Percentiles rank a stretch among this genome's conserved stretches.
phyloP scores from a whole-genome alignment of 2,888 invertebrate species.

The Ectobius pallidus region DNA sequence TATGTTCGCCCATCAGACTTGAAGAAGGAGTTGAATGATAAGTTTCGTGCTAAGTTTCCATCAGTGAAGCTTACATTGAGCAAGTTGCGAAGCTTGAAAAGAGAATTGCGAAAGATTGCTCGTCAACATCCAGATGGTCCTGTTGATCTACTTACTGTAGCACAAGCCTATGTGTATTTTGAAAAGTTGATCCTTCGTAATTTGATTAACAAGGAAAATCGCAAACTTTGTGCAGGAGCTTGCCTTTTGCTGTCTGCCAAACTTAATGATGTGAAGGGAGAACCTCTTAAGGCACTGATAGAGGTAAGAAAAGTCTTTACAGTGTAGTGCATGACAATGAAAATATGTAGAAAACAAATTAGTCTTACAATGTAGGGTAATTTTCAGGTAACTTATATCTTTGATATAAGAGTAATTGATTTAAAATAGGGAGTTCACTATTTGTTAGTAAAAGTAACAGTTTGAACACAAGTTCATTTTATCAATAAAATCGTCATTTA shows the following conservation, averaged over 20 bases:
- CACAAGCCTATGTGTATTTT: constrained; percentile 98
- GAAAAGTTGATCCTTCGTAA: constrained; percentile 93
- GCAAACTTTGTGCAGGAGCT: constrained; percentile 95
- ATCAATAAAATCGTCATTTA: too few relatives aligned
- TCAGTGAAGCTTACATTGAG: constrained; percentile 92
- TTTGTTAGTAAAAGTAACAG: too few relatives aligned
- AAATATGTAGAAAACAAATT: neutral
- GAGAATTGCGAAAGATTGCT: constrained; percentile 93
- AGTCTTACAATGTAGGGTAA: neutral
- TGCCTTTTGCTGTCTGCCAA: constrained; percentile 94
- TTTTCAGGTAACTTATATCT: too few relatives aligned
- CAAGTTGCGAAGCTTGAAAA: constrained; percentile 93
- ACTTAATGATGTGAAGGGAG: constrained; percentile 95
- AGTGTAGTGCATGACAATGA: neutral
- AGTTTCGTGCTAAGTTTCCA: constrained; percentile 94
- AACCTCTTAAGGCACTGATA: constrained; percentile 81
- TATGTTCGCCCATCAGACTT: constrained; percentile 94
- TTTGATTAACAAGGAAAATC: constrained; percentile 91
- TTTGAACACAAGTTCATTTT: too few relatives aligned
- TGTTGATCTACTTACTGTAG: constrained; percentile 87
- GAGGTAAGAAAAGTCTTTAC: constrained; percentile 69
- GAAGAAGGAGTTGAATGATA: constrained; percentile 96
- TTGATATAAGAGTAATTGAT: too few relatives aligned
- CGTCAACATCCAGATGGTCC: constrained; percentile 75
- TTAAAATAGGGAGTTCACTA: too few relatives aligned